These are phyloP conservation scores for Drosophila aldrichi DNA, from an alignment of 2,888 invertebrate species.

Conservation along the genomic window DNA sequence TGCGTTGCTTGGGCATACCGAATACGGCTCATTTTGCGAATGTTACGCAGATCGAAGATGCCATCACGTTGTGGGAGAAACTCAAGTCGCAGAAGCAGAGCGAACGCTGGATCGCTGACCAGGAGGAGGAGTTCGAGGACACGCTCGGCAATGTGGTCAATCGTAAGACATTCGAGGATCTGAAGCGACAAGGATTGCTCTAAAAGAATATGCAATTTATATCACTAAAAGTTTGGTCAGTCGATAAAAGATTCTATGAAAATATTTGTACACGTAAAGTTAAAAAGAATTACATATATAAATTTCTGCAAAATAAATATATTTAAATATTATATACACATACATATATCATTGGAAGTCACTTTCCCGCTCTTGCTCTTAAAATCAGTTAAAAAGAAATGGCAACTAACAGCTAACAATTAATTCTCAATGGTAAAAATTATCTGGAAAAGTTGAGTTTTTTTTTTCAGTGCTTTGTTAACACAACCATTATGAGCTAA, in stretches of 20 bases:
- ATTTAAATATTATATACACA: neutral
- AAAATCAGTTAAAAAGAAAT: too few species aligned
- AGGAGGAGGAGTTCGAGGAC: slow-evolving; percentile 99
- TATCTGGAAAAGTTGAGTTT: neutral
- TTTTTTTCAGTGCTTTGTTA: too few species aligned
- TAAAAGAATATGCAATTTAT: slow-evolving; percentile 85
- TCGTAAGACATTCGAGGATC: slow-evolving; percentile 98
- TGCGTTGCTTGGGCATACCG: slow-evolving; percentile 99
- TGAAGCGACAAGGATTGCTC: slow-evolving; percentile 98
- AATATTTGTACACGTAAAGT: neutral
- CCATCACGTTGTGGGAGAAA: slow-evolving; percentile 98
- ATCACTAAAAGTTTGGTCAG: neutral
- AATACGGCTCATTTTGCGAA: slow-evolving; percentile 99
- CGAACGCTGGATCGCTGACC: slow-evolving; percentile 98
- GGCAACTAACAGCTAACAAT: too few species aligned
- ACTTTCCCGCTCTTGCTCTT: too few species aligned
- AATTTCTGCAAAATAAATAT: slow-evolving; percentile 1
- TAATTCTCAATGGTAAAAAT: slow-evolving; percentile 15
- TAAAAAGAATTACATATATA: neutral
- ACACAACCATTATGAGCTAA: too few species aligned
- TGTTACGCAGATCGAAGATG: slow-evolving; percentile 99
- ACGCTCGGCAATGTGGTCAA: slow-evolving; percentile 99
- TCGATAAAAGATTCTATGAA: neutral
- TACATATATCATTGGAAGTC: too few species aligned
- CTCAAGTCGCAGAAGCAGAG: slow-evolving; percentile 97